Conservation (phyloP, 2,113 vertebrate species). For the Falcunculus frontatus region DNA sequence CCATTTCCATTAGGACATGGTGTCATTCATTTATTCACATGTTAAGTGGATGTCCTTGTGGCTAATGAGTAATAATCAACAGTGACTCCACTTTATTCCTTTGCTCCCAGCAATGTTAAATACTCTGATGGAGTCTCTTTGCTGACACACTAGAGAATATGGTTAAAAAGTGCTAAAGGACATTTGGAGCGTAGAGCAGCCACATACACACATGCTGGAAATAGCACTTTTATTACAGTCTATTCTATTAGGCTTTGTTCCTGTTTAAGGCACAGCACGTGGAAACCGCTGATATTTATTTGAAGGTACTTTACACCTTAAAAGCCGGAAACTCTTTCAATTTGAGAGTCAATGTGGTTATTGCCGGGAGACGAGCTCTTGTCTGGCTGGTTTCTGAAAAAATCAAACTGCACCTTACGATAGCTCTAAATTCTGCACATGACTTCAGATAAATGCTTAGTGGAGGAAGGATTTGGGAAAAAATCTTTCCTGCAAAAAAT, state of each 20-base stretch:
- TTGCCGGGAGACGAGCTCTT: not conserved
- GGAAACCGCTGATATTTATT: not conserved
- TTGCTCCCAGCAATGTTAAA: conserved; percentile 80
- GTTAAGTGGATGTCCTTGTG: conserved; percentile 87
- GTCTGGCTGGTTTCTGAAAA: not conserved
- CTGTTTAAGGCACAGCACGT: not conserved
- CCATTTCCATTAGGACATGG: conserved; percentile 79
- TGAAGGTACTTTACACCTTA: conserved; percentile 1
- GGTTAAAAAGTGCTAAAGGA: conserved; percentile 70
- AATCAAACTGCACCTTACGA: not conserved
- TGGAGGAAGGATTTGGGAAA: not conserved
- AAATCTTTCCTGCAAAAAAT: not conserved
- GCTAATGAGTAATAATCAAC: conserved; percentile 91
- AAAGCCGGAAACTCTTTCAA: not conserved
- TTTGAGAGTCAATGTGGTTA: not conserved
- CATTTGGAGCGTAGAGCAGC: conserved; percentile 33
- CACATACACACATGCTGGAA: not conserved
- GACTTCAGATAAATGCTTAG: not conserved
- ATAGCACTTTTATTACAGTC: conserved; percentile 32
- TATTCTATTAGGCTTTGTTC: conserved; percentile 40
- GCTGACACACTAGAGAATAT: conserved; percentile 72
- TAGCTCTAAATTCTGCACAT: not conserved
- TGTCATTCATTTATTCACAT: conserved; percentile 81
- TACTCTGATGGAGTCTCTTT: conserved; percentile 70
- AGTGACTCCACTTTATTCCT: conserved; percentile 82